phyloP scores from a whole-genome alignment of 64 coral and sea anemone species.

The Pocillopora damicornis region DNA sequence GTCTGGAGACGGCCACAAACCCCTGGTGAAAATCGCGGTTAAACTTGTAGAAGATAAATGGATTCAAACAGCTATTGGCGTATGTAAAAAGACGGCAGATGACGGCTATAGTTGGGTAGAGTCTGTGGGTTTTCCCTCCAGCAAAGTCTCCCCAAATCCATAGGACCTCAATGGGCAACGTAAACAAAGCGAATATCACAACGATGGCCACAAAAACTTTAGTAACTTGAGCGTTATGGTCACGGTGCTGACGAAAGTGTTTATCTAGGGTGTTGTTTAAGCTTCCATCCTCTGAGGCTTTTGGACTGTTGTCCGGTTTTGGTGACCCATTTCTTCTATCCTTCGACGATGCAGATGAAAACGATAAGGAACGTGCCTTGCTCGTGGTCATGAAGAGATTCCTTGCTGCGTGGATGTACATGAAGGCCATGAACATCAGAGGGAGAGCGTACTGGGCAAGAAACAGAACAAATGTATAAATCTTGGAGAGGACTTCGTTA shows the following conservation, averaged over 20 bases:
- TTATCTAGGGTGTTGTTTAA: background rate
- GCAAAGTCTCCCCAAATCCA: conserved; percentile 88
- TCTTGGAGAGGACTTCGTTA: conserved; percentile 24
- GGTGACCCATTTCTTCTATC: background rate
- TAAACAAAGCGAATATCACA: conserved; percentile 59
- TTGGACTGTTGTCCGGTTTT: background rate
- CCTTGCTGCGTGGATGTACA: conserved; percentile 27
- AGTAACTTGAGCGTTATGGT: conserved; percentile 54
- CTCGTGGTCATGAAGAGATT: conserved; percentile 23
- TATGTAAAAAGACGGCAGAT: conserved; percentile 87
- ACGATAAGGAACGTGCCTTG: conserved; percentile 22
- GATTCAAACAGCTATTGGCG: conserved; percentile 75
- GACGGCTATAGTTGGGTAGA: conserved; percentile 37
- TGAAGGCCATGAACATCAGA: conserved; percentile 42
- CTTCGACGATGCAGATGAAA: background rate
- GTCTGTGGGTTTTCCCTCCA: conserved; percentile 12
- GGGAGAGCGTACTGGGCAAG: conserved; percentile 54
- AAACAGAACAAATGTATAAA: conserved; percentile 64
- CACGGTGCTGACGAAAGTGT: conserved; percentile 6
- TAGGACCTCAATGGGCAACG: conserved; percentile 72
- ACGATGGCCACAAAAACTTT: conserved; percentile 82
- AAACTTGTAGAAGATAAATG: conserved; percentile 71
- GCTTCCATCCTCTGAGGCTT: background rate
- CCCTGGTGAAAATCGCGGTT: conserved; percentile 71
- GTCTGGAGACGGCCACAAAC: conserved; percentile 22